Evolutionary conservation across 2,113 vertebrate genomes (phyloP), one percentile per base, ranked within the genome.

Genomic region (Podarcis raffonei): DNA sequence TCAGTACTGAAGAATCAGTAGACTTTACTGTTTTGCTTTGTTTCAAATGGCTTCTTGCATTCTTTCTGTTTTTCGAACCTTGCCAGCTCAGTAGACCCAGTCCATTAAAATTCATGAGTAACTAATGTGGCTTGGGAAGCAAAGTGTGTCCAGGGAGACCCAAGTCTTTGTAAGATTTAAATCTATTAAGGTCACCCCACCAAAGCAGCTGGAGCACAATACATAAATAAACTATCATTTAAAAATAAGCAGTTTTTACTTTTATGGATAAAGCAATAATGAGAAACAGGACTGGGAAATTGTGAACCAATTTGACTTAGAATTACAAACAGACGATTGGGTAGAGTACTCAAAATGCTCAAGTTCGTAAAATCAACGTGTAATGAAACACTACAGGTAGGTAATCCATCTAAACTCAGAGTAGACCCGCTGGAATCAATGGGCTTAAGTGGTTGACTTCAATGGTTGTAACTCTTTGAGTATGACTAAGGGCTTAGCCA

Each of bases 11-110:
- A 93, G 25, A 89, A 79, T 81, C 35, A 83, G 37, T 85, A 89
- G 85, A 92, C 84, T 87, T 77, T 74, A 89, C 79, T 42, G 89
- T 87, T 87, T 89, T 92, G 91, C 91, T 81, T 80, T 92, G 85
- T 92, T 96, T 95, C 89, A 95, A 95, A 94, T 94, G 82, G 94
- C 20, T 18, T 88, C 92, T 91, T 83, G 86, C 86, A 82, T 91
- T 94, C 87, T 93, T 93, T 35, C 22, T 85, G 35, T 75, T 85
- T 75, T 13, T 23, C 4, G 68, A 68, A 23, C 59, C 59, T 25
- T 94, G 71, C 92, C 89, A 93, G 59, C 91, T 94, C 48, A 1
- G 69, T 87, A 87, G 85, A 93, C 81, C 20, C 30, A 32, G 91
- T 89, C 84, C 89, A 93, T 94, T 85, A 93, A 90, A 81, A 86